Evolutionary conservation across 2,888 invertebrate genomes (phyloP).

Genomic region (Parthenolecanium corni): DNA sequence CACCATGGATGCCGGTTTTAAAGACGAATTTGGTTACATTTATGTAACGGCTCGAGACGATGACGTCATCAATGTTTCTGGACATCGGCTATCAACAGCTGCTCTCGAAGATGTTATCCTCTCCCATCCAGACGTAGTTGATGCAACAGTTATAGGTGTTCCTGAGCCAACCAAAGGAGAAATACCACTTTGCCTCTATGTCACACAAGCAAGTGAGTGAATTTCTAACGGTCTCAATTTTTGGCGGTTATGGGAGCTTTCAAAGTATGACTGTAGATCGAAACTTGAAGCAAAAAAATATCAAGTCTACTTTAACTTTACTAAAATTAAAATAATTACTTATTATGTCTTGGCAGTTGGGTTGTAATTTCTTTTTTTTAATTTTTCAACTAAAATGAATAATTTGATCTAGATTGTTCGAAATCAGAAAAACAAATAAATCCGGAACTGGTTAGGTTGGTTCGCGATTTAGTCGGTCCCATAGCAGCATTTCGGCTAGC

Average conservation of each 20-base stretch:
- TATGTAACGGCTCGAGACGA: conserved; percentile 85
- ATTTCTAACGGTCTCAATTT: too few relatives aligned
- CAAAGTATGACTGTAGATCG: too few relatives aligned
- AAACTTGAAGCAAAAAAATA: too few relatives aligned
- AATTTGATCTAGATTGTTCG: conserved; percentile 39
- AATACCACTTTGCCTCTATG: conserved; percentile 76
- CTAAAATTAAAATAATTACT: too few relatives aligned
- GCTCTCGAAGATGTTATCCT: conserved; percentile 82
- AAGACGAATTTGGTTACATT: conserved; percentile 69
- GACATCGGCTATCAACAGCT: conserved; percentile 78
- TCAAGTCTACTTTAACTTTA: too few relatives aligned
- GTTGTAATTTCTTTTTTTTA: background rate
- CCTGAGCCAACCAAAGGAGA: conserved; percentile 83
- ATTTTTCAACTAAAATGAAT: too few relatives aligned
- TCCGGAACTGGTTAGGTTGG: conserved; percentile 47
- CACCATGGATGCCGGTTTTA: conserved; percentile 88
- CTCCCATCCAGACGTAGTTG: conserved; percentile 71
- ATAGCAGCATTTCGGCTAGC: conserved; percentile 78
- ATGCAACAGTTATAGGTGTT: conserved; percentile 80
- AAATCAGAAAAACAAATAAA: conserved; percentile 46
- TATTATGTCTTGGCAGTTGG: background rate
- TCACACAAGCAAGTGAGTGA: conserved; percentile 43
- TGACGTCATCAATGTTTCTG: conserved; percentile 91
- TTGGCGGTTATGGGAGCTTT: too few relatives aligned
- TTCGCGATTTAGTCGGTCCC: conserved; percentile 62